Base-by-base conservation (phyloP, 2,113 vertebrate genomes). In the Lycaon pictus region DNA sequence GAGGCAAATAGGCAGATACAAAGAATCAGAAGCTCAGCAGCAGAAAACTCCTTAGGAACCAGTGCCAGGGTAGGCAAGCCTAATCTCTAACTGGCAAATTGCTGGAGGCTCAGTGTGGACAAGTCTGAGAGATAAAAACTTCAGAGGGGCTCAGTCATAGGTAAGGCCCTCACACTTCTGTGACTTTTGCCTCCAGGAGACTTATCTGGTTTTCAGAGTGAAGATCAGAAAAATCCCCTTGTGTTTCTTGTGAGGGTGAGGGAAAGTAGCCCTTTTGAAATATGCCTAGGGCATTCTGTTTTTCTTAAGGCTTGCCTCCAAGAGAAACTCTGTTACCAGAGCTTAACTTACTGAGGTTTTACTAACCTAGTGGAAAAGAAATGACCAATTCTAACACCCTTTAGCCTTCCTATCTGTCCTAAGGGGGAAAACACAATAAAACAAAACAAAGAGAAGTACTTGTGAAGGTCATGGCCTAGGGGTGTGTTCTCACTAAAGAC, bases 321-420 rank as follows among this genome's bases (percentile, higher is more conserved):
- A 80, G 69, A 96, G 79, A 97, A 96, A 65, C 63, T 22, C 51
- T 94, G 84, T 88, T 85, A 85, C 63, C 53, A 88, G 55, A 72
- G 15, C 11, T 62, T 69, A 43, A 77, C 6, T 2, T 91, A 22
- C 35, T 37, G 69, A 23, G 53, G 55, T 82, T 82, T 92, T 81
- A 48, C 23, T 12, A 83, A 65, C 55, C 12, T 12, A 13, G 27
- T 51, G n/a, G 79, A 69, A 86, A 5, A 69, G 51, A 74, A 89
- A 97, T 48, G 43, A n/a, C 35, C 63, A 81, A 7, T 11, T 74
- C 9, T 2, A 65, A 20, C 10, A 83, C 58, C 17, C 13, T 58
- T 37, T 80, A 85, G 12, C 1, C n/a, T 86, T 89, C 63, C 25
- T 85, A 17, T 65, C 32, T 89, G 32, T 74, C 29, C 11, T 53